Evolutionary conservation across 2,797 vertebrate species (phyloP), one percentile per base, ranked within the genome.

Genomic region (Tangara arthus): DNA sequence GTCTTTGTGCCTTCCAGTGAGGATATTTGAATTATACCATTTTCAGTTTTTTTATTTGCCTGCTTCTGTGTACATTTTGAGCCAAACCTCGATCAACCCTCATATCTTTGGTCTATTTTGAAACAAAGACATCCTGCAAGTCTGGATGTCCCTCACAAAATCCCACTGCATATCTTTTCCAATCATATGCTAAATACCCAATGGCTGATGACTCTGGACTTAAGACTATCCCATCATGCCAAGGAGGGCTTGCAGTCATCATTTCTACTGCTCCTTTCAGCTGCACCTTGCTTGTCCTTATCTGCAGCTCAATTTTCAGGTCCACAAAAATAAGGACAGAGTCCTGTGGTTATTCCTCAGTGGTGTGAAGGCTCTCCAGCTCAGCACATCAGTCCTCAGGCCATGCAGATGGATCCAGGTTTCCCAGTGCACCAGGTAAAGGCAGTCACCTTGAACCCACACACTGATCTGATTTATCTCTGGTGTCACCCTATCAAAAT

Each of bases 301-400:
- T 15, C 37, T 64, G 18, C 22, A 50, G 18, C n/a, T 69, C 34
- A 34, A 23, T 84, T 87, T 89, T 84, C 1, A 3, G n/a, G 23
- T 47, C 0, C 4, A 41, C 6, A n/a, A 1, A 22, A 46, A 46
- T 3, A 11, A 82, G 15, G 18, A 32, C 6, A 5, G 3, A 7
- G 19, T 44, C 24, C 59, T 76, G 12, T 3, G 15, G 7, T 65
- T 57, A n/a, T 6, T 81, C 39, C 57, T 75, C 21, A 9, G 28
- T 3, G 18, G 8, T 49, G 39, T 49, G 18, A 18, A 55, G 35
- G 3, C 4, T 80, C 4, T 66, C 3, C 35, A 63, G 18, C 39
- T 84, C 46, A 46, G 37, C 14, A 16, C n/a, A 56, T 49, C 57
- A 41, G 27, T 52, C 32, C 28, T 77, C 60, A 66, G 52, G 30